Conservation (phyloP, 1,140 invertebrate genomes). For the Thaumetopoea pityocampa region DNA sequence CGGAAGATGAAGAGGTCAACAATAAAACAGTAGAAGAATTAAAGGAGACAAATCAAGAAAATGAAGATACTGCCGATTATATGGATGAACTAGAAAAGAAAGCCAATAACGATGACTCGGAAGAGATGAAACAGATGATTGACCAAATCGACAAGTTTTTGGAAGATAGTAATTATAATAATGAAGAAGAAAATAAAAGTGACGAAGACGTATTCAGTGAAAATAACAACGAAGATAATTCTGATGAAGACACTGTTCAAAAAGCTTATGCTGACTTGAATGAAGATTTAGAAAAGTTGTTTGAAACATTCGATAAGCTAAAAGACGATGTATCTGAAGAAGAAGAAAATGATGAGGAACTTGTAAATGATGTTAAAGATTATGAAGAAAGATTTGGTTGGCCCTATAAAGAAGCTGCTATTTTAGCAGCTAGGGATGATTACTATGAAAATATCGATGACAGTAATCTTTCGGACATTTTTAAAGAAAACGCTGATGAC, state of each 20-base stretch:
- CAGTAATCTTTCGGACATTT: slow-evolving; percentile 18
- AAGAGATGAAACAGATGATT: slow-evolving; percentile 10
- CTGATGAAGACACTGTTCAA: slow-evolving; percentile 24
- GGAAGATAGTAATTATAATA: slow-evolving; percentile 9
- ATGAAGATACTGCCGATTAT: slow-evolving; percentile 15
- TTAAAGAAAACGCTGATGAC: slow-evolving; percentile 3
- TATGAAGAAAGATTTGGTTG: slow-evolving; percentile 18
- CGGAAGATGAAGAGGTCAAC: neutral
- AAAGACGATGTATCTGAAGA: slow-evolving; percentile 19
- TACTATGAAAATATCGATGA: slow-evolving; percentile 37
- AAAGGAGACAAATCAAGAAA: neutral
- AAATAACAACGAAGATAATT: slow-evolving; percentile 1
- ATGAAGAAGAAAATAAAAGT: slow-evolving; percentile 5
- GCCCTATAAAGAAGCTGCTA: slow-evolving; percentile 12
- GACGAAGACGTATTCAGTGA: slow-evolving; percentile 1
- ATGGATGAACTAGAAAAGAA: slow-evolving; percentile 1
- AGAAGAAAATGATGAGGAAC: slow-evolving; percentile 14
- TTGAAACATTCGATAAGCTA: slow-evolving; percentile 40
- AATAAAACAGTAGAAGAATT: neutral
- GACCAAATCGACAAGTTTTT: slow-evolving; percentile 17
- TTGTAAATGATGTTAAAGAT: slow-evolving; percentile 9
- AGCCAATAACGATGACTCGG: slow-evolving; percentile 2
- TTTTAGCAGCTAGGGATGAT: slow-evolving; percentile 3
- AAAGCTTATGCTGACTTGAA: slow-evolving; percentile 36
- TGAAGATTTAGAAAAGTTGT: slow-evolving; percentile 38